These are phyloP conservation scores for Thinocorus orbignyianus DNA, from an alignment of 2,113 vertebrate species.

Conservation along the genomic window DNA sequence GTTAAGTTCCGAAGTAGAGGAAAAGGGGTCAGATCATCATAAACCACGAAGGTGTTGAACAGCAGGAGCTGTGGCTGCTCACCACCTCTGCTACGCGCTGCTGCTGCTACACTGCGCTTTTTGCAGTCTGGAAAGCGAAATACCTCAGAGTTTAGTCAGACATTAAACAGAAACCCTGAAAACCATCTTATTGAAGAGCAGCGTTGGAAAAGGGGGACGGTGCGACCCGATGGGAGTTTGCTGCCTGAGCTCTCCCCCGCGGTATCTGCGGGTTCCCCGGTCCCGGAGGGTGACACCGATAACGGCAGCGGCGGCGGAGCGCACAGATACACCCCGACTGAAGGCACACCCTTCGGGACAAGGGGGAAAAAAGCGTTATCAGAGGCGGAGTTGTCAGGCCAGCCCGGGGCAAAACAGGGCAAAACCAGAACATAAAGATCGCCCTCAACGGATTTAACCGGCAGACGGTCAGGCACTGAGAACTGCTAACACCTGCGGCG, in stretches of 20 bases:
- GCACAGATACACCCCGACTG: accelerated
- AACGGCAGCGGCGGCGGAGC: background rate
- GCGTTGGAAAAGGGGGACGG: accelerated
- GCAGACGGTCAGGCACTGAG: accelerated
- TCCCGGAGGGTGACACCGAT: accelerated
- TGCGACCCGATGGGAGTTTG: accelerated
- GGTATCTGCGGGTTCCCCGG: accelerated
- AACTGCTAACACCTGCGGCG: accelerated
- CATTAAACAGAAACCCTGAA: background rate
- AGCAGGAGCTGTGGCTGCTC: background rate
- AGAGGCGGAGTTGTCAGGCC: background rate
- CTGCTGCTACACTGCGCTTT: accelerated
- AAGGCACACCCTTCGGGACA: background rate
- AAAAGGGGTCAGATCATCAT: background rate
- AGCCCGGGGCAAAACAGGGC: background rate
- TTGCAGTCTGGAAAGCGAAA: background rate
- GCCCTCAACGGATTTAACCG: accelerated
- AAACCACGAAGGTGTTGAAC: accelerated
- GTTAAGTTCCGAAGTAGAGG: background rate
- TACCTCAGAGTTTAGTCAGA: background rate
- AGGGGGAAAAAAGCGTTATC: background rate
- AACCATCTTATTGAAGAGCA: background rate
- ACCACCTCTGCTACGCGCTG: accelerated
- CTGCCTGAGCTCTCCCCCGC: accelerated
- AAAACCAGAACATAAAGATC: background rate